These are phyloP conservation scores for Sorex araneus DNA, from an alignment of 2,113 vertebrate species.

Conservation along the genomic window DNA sequence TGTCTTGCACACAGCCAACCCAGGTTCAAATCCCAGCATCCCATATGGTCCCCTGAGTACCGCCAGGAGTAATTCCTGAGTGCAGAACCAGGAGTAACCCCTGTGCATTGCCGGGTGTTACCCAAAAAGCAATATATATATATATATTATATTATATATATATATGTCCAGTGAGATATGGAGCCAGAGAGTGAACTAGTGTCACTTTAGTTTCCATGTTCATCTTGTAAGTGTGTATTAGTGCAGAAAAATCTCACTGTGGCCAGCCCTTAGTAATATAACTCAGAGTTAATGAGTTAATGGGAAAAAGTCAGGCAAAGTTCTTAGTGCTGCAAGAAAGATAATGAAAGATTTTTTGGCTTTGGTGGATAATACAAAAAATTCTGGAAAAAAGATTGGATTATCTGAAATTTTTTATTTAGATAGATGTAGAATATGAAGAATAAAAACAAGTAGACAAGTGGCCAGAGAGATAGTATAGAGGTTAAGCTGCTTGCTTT, in stretches of 20 bases:
- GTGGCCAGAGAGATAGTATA: not conserved
- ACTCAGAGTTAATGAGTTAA: not conserved
- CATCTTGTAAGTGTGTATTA: not conserved
- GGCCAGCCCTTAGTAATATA: not conserved
- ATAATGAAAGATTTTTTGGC: not conserved
- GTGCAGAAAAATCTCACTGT: not conserved
- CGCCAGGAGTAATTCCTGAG: too few relatives aligned
- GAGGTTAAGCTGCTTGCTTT: too few relatives aligned
- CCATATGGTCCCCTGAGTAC: too few relatives aligned
- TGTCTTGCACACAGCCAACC: too few relatives aligned
- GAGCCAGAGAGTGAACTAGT: not conserved
- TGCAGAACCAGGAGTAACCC: too few relatives aligned
- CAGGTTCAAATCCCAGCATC: too few relatives aligned
- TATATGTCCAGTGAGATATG: not conserved
- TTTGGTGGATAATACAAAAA: too few relatives aligned
- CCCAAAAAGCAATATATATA: too few relatives aligned
- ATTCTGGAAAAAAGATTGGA: too few relatives aligned
- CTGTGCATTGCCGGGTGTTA: too few relatives aligned
- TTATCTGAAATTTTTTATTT: not conserved
- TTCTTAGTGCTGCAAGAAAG: too few relatives aligned
- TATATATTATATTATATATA: too few relatives aligned
- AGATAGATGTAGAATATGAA: conserved; percentile 14
- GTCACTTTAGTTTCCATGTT: not conserved
- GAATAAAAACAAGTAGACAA: conserved; percentile 19
- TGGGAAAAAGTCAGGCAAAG: not conserved